A percentile compares a stretch with the other conserved stretches of the same genome.
These are phyloP conservation scores for Scaptodrosophila latifasciaeformis DNA, from an alignment of 2,888 invertebrate species.

Conservation along the genomic window DNA sequence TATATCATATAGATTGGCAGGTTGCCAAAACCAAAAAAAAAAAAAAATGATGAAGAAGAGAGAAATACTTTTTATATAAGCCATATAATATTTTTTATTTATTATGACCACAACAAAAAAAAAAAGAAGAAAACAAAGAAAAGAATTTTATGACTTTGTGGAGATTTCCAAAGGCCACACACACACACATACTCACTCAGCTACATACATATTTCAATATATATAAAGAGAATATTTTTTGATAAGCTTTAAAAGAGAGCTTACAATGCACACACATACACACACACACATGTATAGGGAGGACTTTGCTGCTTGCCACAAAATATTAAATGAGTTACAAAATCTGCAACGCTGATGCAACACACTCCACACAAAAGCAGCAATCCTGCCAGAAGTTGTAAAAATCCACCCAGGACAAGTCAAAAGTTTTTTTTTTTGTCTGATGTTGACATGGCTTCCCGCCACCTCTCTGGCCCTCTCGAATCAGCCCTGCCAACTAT, in stretches of 20 bases:
- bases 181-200: background rate
- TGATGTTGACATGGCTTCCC: background rate
- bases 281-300: background rate
- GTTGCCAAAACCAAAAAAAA: constrained; percentile 15
- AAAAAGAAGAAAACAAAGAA: constrained; percentile 18
- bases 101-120: constrained; percentile 23
- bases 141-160: constrained; percentile 45
- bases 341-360: too few relatives aligned
- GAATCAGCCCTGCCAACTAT: background rate
- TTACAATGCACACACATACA: background rate
- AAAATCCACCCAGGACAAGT: background rate
- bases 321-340: background rate
- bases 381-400: background rate
- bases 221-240: background rate
- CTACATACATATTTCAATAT: background rate
- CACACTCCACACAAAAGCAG: too few relatives aligned
- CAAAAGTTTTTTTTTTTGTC: background rate
- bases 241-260: background rate
- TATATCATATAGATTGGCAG: constrained; percentile 39
- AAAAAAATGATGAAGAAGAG: constrained; percentile 25
- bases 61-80: constrained; percentile 20
- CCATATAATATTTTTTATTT: constrained; percentile 21
- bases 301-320: background rate
- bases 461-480: too few relatives aligned
- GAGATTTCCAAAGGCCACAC: constrained; percentile 32